Conservation (phyloP, 92 coral and sea anemone species). For the Epizoanthus rinbou region DNA sequence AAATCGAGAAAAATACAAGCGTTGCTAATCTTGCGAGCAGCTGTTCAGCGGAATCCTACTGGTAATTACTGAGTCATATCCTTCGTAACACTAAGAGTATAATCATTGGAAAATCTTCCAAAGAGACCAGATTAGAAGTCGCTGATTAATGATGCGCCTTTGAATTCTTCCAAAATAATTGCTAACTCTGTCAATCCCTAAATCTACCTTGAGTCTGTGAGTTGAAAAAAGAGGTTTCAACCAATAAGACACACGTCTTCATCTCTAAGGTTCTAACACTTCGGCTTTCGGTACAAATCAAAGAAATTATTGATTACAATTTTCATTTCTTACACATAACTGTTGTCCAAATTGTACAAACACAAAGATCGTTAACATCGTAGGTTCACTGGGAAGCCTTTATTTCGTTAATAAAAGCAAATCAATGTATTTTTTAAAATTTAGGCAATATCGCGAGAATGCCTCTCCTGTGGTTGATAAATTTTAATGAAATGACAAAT, state of each 20-base stretch:
- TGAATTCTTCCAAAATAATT: conserved; percentile 2
- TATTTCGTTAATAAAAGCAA: conserved; percentile 10
- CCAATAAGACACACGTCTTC: conserved; percentile 2
- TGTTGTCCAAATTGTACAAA: background rate
- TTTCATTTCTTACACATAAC: background rate
- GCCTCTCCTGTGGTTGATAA: conserved; percentile 1
- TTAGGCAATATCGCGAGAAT: background rate
- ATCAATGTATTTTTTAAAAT: conserved; percentile 1
- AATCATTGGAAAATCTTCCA: conserved; percentile 2
- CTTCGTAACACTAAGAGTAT: background rate
- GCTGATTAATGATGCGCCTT: background rate
- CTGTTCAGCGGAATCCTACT: conserved; percentile 3
- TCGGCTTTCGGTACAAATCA: conserved; percentile 27
- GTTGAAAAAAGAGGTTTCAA: background rate
- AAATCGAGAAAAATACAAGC: too few relatives aligned
- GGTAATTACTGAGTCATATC: conserved; percentile 3
- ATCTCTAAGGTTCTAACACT: background rate
- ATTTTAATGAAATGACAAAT: background rate
- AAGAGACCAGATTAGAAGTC: background rate
- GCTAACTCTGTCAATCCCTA: background rate
- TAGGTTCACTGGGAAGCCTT: background rate
- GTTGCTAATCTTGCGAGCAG: background rate
- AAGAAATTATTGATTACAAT: conserved; percentile 13
- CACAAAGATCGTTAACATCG: conserved; percentile 11
- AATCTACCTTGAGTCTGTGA: background rate